Percentiles rank a stretch among this genome's conserved stretches.
Evolutionary conservation across 53 echinoderm and acorn worm species (phyloP).

Genomic region (Apostichopus leukothele): DNA sequence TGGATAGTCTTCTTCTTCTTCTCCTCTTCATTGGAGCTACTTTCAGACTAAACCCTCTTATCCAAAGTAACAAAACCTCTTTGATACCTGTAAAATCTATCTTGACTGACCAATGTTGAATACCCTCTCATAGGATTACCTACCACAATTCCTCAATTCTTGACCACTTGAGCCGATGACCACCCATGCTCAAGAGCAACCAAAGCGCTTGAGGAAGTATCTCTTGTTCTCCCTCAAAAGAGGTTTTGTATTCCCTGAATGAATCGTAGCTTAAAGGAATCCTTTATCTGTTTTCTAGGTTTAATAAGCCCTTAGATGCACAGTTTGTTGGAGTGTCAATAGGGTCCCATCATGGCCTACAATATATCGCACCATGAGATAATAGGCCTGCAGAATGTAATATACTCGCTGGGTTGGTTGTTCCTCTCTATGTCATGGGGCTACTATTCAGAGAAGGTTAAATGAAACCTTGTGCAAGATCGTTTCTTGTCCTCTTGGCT

Average conservation of each 20-base stretch:
- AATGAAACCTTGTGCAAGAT: no score
- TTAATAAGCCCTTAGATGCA: not conserved
- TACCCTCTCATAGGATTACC: constrained; percentile 23
- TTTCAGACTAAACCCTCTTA: not conserved
- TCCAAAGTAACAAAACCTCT: constrained; percentile 1
- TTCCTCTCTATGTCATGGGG: no score
- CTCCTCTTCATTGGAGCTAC: not conserved
- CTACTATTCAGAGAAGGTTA: no score
- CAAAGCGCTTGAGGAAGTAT: constrained; percentile 33
- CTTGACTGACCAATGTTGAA: constrained; percentile 25
- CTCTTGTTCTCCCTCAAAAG: constrained; percentile 17
- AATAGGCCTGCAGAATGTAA: no score
- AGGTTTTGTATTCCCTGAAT: not conserved
- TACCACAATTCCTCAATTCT: constrained; percentile 33
- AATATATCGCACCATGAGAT: not conserved
- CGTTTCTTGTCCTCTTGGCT: no score
- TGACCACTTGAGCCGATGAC: constrained; percentile 20
- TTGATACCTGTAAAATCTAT: constrained; percentile 1
- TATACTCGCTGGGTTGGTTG: no score
- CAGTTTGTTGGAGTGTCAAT: not conserved
- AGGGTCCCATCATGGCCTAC: not conserved
- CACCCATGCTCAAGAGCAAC: constrained; percentile 24
- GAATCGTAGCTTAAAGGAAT: not conserved
- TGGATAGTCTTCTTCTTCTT: not conserved
- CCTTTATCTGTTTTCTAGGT: not conserved